Evolutionary conservation across 2,797 vertebrate genomes (phyloP).

Genomic region (Bradypodion pumilum): DNA sequence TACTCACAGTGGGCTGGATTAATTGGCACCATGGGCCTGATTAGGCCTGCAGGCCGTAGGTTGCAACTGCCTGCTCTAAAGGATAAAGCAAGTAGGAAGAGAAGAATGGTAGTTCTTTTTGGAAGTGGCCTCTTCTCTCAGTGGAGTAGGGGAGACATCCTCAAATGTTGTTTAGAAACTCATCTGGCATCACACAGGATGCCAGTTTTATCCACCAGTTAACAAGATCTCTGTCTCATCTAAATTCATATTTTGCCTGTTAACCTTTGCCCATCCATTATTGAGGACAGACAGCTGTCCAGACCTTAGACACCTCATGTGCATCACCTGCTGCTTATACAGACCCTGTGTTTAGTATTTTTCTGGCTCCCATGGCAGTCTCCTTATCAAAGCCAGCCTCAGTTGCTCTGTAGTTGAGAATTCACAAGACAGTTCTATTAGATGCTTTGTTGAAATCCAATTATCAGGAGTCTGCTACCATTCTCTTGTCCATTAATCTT

Average conservation of each 20-base stretch:
- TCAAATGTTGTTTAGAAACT: not conserved
- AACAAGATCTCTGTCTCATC: no score
- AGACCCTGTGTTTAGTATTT: not conserved
- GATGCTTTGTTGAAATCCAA: constrained; percentile 21
- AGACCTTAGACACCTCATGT: not conserved
- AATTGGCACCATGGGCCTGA: no score
- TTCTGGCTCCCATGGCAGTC: not conserved
- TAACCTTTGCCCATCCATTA: no score
- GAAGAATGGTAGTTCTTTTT: not conserved
- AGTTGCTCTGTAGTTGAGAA: constrained; percentile 29
- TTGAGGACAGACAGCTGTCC: no score
- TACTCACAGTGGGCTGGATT: no score
- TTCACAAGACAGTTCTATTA: constrained; percentile 7
- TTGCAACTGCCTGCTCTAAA: no score
- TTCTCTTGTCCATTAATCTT: constrained; percentile 26
- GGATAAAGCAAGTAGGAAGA: no score
- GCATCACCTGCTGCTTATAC: not conserved
- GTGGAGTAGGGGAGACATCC: not conserved
- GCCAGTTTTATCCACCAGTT: not conserved
- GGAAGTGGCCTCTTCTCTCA: not conserved
- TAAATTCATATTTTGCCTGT: no score
- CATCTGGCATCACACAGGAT: not conserved
- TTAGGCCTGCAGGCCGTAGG: no score
- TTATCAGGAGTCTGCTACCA: not conserved
- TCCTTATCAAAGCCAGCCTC: constrained; percentile 6